A percentile compares a stretch with the other conserved stretches of the same genome.
Evolutionary conservation across 1,140 invertebrate genomes (phyloP).

Genomic region (Anoplolepis gracilipes): DNA sequence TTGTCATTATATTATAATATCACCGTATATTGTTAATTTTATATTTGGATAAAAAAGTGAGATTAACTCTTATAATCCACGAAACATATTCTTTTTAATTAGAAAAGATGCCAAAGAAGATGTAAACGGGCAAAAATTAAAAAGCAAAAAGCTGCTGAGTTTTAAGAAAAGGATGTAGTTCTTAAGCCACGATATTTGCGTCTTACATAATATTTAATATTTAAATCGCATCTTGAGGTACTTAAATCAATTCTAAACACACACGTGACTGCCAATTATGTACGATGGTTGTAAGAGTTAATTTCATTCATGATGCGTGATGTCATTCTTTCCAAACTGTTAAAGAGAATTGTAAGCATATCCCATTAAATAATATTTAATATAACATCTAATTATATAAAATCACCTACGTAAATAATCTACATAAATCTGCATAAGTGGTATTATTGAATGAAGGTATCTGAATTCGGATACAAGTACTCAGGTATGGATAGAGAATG

Average conservation of each 20-base stretch:
- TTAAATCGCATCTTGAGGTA: constrained; percentile 8
- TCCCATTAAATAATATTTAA: constrained; percentile 12
- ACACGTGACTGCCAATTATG: constrained; percentile 33
- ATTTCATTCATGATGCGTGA: constrained; percentile 3
- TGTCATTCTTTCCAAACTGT: neutral
- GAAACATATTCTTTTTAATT: constrained; percentile 28
- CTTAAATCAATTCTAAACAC: constrained; percentile 32
- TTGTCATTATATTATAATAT: constrained; percentile 36
- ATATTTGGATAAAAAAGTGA: constrained; percentile 16
- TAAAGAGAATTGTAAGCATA: constrained; percentile 6
- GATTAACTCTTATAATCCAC: constrained; percentile 33
- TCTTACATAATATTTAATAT: neutral
- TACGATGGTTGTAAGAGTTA: constrained; percentile 11
- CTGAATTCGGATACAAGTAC: constrained; percentile 20
- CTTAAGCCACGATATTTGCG: neutral
- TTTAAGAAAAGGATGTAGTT: neutral
- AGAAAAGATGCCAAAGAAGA: neutral
- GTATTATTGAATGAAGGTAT: constrained; percentile 37
- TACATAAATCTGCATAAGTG: constrained; percentile 29
- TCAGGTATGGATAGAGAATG: constrained; percentile 24
- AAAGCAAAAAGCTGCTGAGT: constrained; percentile 10
- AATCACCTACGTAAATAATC: constrained; percentile 30
- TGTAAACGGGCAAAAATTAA: constrained; percentile 12
- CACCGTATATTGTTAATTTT: constrained; percentile 40
- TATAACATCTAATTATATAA: constrained; percentile 19